phyloP scores from a whole-genome alignment of 2,113 vertebrate species.

The Nettapus auritus region DNA sequence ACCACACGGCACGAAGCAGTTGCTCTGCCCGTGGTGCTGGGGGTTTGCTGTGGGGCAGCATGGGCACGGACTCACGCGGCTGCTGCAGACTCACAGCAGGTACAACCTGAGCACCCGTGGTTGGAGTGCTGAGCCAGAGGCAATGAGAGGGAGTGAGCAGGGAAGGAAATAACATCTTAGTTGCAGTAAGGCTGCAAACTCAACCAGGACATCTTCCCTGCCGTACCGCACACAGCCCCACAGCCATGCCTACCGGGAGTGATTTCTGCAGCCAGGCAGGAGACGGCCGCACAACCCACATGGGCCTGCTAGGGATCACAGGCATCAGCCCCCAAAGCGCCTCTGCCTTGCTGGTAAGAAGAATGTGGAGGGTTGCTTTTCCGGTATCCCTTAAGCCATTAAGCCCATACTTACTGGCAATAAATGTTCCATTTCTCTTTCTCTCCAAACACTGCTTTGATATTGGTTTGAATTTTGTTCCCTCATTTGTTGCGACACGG shows the following conservation, averaged over 20 bases:
- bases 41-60: neutral
- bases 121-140: neutral
- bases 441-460: neutral
- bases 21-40: neutral
- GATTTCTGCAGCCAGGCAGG: constrained; percentile 7
- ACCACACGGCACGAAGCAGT: neutral
- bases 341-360: neutral
- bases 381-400: neutral
- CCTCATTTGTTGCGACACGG: neutral
- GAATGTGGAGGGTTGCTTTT: neutral
- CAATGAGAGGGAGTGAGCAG: neutral
- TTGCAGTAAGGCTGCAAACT: neutral
- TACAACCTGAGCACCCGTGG: neutral
- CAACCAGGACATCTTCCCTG: neutral
- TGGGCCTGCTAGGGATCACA: neutral
- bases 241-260: neutral
- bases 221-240: neutral
- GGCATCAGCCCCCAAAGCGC: neutral
- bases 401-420: neutral
- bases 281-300: constrained; percentile 9
- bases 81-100: neutral
- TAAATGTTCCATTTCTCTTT: neutral
- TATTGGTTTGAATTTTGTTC: neutral
- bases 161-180: neutral
- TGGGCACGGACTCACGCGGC: neutral